A percentile compares a stretch with the other conserved stretches of the same genome.
phyloP scores from a whole-genome alignment of 2,113 vertebrate species.

The Hippocampus comes region DNA sequence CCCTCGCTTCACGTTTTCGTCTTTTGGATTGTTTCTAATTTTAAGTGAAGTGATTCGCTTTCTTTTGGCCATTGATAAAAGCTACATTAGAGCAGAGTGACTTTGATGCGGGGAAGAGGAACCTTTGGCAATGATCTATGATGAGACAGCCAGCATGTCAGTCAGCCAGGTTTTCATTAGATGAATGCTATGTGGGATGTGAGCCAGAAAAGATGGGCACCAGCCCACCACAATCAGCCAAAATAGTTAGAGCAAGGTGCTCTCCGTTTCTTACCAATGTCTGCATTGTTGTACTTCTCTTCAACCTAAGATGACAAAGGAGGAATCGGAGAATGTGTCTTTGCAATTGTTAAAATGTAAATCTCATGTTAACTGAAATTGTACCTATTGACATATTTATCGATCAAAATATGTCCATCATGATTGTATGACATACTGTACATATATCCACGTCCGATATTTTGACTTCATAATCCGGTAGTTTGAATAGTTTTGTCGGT shows the following conservation, averaged over 20 bases:
- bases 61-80: conserved; percentile 69
- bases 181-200: conserved; percentile 68
- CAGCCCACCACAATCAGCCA: conserved; percentile 66
- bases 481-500: conserved; percentile 21
- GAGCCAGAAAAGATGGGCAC: conserved; percentile 67
- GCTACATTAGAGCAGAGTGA: conserved; percentile 66
- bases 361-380: not conserved
- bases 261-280: conserved; percentile 44
- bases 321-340: not conserved
- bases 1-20: conserved; percentile 45
- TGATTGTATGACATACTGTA: not conserved
- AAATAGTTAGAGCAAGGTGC: conserved; percentile 72
- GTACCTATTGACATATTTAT: not conserved
- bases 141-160: conserved; percentile 62
- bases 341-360: not conserved
- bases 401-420: not conserved
- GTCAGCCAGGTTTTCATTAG: conserved; percentile 71
- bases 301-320: not conserved
- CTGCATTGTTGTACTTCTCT: not conserved
- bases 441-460: not conserved
- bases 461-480: conserved; percentile 6
- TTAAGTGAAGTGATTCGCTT: conserved; percentile 63
- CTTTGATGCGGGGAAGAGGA: conserved; percentile 67
- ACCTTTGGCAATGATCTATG: conserved; percentile 66
- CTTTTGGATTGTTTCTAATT: conserved; percentile 56